Conservation (phyloP, 1,140 invertebrate species). For the Sweltsa coloradensis region DNA sequence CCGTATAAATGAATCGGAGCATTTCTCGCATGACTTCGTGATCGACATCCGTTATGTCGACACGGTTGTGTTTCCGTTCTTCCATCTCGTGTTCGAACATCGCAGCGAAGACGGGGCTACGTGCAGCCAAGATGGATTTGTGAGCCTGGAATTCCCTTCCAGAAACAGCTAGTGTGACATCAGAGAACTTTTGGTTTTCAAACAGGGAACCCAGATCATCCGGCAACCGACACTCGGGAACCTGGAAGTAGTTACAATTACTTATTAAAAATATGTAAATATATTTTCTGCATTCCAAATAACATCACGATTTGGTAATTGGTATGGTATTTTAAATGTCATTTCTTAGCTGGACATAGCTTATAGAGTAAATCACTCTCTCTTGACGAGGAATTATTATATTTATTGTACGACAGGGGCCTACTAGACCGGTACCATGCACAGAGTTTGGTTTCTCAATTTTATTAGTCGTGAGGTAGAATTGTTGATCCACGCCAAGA, state of each 20-base stretch:
- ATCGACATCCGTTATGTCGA: constrained; percentile 95
- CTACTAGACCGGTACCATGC: too few relatives aligned
- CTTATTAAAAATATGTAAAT: too few relatives aligned
- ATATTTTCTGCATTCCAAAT: too few relatives aligned
- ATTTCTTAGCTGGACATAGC: neutral
- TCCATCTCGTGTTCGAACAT: constrained; percentile 99
- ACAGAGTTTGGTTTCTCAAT: too few relatives aligned
- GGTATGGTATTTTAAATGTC: neutral
- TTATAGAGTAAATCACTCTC: neutral
- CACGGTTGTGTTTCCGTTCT: constrained; percentile 89
- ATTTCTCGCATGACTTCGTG: constrained; percentile 94
- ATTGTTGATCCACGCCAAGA: too few relatives aligned
- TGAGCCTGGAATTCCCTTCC: constrained; percentile 92
- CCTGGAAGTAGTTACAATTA: too few relatives aligned
- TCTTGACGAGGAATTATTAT: neutral
- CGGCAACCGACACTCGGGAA: constrained; percentile 88
- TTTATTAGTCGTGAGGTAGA: too few relatives aligned
- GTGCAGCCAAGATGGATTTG: constrained; percentile 91
- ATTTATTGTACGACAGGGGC: too few relatives aligned
- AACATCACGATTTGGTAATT: neutral
- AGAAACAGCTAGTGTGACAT: constrained; percentile 85
- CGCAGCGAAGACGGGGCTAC: constrained; percentile 92
- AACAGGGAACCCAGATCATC: constrained; percentile 89
- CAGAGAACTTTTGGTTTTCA: constrained; percentile 92
- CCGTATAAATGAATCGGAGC: constrained; percentile 97